phyloP scores from a whole-genome alignment of 2,888 invertebrate genomes.

The Ernsta delagoae region DNA sequence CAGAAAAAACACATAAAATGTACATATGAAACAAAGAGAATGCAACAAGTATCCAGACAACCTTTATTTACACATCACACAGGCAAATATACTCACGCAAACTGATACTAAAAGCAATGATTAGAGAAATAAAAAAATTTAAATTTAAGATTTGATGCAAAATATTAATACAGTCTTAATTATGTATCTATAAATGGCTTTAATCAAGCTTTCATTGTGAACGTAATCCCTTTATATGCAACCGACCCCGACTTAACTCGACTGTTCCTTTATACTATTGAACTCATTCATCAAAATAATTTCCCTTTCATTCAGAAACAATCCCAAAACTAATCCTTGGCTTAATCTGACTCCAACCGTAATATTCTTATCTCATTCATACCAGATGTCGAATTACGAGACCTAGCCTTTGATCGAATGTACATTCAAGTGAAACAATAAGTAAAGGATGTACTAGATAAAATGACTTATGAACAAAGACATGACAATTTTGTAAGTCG shows the following conservation, averaged over 20 bases:
- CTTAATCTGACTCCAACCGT: slow-evolving; percentile 33
- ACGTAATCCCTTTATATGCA: slow-evolving; percentile 22
- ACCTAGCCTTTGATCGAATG: slow-evolving; percentile 12
- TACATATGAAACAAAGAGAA: slow-evolving; percentile 1
- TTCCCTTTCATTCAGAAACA: slow-evolving; percentile 31
- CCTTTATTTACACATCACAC: not conserved
- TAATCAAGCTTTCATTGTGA: slow-evolving; percentile 16
- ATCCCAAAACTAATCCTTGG: slow-evolving; percentile 29
- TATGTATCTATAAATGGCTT: no score
- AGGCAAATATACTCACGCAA: not conserved
- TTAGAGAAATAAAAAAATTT: no score
- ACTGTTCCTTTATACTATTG: slow-evolving; percentile 24
- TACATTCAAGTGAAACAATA: slow-evolving; percentile 15
- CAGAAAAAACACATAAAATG: not conserved
- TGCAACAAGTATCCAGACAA: slow-evolving; percentile 17
- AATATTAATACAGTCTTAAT: no score
- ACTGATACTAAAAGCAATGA: not conserved
- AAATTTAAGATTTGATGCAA: no score
- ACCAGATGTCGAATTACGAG: slow-evolving; percentile 33
- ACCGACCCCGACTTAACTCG: slow-evolving; percentile 25
- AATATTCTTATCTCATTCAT: slow-evolving; percentile 36
- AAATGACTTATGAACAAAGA: slow-evolving; percentile 1
- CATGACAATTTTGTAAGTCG: no score
- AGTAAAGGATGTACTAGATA: slow-evolving; percentile 1
- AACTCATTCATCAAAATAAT: slow-evolving; percentile 35